These are phyloP conservation scores for Coryphaenoides rupestris DNA, from an alignment of 2,113 vertebrate genomes.

Conservation along the genomic window DNA sequence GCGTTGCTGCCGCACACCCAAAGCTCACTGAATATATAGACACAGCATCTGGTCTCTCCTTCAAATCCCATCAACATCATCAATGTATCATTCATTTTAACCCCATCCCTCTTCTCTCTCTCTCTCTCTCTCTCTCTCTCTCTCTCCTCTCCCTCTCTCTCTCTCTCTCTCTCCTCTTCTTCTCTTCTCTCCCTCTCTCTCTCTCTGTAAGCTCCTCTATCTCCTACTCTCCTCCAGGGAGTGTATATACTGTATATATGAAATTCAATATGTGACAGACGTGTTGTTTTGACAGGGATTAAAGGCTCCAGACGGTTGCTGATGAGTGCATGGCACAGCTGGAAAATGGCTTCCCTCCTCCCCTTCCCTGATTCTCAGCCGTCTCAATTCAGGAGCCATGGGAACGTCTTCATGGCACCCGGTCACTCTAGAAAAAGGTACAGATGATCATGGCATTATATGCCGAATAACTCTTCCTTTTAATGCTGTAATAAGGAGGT, in stretches of 20 bases:
- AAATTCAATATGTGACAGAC: conserved; percentile 54
- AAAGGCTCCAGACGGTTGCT: conserved; percentile 47
- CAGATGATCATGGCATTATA: too few relatives aligned
- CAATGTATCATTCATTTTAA: too few relatives aligned
- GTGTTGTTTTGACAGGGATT: conserved; percentile 60
- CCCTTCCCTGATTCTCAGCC: conserved; percentile 56
- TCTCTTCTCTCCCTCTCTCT: conserved; percentile 27
- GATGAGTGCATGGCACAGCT: conserved; percentile 65
- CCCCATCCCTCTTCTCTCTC: conserved; percentile 28
- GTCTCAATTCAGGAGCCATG: conserved; percentile 57
- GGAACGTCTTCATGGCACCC: conserved; percentile 62
- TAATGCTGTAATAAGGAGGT: too few relatives aligned
- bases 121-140: conserved; percentile 25
- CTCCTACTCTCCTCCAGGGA: neutral
- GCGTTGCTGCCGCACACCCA: too few relatives aligned
- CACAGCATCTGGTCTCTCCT: neutral
- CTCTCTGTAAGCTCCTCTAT: too few relatives aligned
- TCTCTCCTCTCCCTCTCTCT: conserved; percentile 14
- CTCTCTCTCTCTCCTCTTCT: conserved; percentile 29
- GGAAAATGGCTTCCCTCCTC: conserved; percentile 62
- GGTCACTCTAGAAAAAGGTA: too few relatives aligned
- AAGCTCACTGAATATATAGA: too few relatives aligned
- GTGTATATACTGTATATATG: conserved; percentile 23
- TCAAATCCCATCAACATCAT: neutral
- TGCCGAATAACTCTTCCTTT: too few relatives aligned